Conservation (phyloP, 2,888 invertebrate genomes). For the Lycocerus yunnanus region DNA sequence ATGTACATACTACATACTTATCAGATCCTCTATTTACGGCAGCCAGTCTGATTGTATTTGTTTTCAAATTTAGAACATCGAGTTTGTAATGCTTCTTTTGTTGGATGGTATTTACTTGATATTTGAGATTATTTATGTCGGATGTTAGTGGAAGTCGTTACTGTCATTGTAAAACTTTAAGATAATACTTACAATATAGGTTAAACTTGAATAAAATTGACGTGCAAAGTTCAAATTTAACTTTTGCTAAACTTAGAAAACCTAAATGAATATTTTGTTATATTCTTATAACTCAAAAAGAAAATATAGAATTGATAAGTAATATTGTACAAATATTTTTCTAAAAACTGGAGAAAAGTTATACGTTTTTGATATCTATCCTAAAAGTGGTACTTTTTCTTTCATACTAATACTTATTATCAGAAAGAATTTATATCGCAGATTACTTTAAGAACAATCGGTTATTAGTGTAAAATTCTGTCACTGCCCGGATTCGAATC, state of each 20-base stretch:
- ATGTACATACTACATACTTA: background rate
- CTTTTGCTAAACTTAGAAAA: background rate
- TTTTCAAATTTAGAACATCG: background rate
- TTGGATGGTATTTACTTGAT: background rate
- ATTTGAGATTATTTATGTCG: background rate
- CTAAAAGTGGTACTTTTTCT: too few species aligned
- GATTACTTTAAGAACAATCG: too few species aligned
- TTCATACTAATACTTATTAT: too few species aligned
- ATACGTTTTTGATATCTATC: too few species aligned
- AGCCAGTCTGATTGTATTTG: background rate
- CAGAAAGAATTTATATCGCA: too few species aligned
- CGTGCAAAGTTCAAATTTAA: background rate
- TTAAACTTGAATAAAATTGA: background rate
- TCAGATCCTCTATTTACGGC: background rate
- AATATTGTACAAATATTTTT: too few species aligned
- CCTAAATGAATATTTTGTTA: background rate
- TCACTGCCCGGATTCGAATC: too few species aligned
- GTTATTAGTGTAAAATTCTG: too few species aligned
- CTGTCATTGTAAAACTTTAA: background rate
- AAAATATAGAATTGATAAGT: too few species aligned
- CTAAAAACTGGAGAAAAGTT: too few species aligned
- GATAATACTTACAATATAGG: background rate
- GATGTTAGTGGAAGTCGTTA: background rate
- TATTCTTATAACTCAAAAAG: too few species aligned
- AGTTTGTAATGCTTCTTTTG: background rate